These are phyloP conservation scores for Trichonephila clavipes DNA, from an alignment of 1,140 invertebrate species.

Conservation along the genomic window DNA sequence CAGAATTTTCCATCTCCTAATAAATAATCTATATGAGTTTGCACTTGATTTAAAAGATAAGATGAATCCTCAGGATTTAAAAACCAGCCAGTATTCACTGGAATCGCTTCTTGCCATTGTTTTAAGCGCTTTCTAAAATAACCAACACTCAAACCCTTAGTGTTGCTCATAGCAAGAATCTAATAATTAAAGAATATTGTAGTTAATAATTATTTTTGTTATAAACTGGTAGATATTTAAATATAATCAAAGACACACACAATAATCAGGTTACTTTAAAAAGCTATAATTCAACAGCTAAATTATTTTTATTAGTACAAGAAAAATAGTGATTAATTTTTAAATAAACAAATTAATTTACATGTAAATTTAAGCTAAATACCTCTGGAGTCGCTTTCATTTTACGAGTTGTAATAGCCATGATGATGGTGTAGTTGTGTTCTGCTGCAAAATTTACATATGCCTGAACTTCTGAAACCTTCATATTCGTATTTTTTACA, in stretches of 20 bases:
- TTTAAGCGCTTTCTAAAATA: constrained; percentile 60
- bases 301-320: background rate
- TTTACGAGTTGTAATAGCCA: constrained; percentile 58
- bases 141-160: constrained; percentile 19
- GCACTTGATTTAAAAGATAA: constrained; percentile 33
- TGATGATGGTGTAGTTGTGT: constrained; percentile 56
- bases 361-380: background rate
- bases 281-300: too few species aligned
- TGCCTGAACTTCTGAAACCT: constrained; percentile 28
- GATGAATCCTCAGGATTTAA: constrained; percentile 1
- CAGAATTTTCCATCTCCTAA: constrained; percentile 68
- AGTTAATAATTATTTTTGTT: too few species aligned
- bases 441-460: constrained; percentile 59
- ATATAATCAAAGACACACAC: too few species aligned
- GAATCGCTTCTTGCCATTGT: constrained; percentile 66
- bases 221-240: too few species aligned
- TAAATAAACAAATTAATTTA: too few species aligned
- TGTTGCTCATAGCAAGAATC: constrained; percentile 65
- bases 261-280: too few species aligned
- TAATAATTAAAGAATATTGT: background rate
- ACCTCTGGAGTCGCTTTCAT: constrained; percentile 60
- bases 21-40: background rate
- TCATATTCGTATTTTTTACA: constrained; percentile 61
- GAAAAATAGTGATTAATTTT: background rate
- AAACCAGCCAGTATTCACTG: constrained; percentile 66